These are phyloP conservation scores for Idaea straminata DNA, from an alignment of 2,888 invertebrate species.

Conservation along the genomic window DNA sequence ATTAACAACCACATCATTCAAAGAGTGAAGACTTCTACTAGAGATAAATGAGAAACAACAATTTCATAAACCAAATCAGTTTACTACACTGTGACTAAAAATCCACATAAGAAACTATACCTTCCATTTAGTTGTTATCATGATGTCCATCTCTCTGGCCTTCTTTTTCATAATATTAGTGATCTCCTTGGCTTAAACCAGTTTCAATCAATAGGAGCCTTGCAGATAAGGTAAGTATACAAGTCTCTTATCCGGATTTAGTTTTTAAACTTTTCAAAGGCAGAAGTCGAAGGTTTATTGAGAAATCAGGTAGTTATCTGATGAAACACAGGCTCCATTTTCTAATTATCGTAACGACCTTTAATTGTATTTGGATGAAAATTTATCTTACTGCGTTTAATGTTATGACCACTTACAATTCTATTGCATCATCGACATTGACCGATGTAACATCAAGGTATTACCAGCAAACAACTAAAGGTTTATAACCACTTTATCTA, in stretches of 20 bases:
- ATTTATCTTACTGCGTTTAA: neutral
- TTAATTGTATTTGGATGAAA: neutral
- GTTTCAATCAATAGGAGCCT: too few relatives aligned
- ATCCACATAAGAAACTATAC: neutral
- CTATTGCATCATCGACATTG: neutral
- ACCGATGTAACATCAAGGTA: neutral
- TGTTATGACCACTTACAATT: neutral
- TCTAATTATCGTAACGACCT: neutral
- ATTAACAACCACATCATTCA: neutral
- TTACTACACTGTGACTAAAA: neutral
- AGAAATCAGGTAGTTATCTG: neutral
- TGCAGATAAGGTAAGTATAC: neutral
- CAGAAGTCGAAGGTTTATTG: neutral
- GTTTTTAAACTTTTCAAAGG: neutral
- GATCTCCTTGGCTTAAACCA: too few relatives aligned
- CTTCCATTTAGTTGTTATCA: neutral
- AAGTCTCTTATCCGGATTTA: neutral
- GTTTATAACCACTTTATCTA: too few relatives aligned
- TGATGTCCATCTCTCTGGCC: neutral
- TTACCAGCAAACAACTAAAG: neutral
- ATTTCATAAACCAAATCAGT: neutral
- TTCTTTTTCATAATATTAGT: too few relatives aligned
- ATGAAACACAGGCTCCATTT: neutral
- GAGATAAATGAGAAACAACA: neutral
- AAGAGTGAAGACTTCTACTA: neutral